Evolutionary conservation across 2,888 invertebrate species (phyloP), one percentile per base, ranked within the genome.

Genomic region (Formica aserva): DNA sequence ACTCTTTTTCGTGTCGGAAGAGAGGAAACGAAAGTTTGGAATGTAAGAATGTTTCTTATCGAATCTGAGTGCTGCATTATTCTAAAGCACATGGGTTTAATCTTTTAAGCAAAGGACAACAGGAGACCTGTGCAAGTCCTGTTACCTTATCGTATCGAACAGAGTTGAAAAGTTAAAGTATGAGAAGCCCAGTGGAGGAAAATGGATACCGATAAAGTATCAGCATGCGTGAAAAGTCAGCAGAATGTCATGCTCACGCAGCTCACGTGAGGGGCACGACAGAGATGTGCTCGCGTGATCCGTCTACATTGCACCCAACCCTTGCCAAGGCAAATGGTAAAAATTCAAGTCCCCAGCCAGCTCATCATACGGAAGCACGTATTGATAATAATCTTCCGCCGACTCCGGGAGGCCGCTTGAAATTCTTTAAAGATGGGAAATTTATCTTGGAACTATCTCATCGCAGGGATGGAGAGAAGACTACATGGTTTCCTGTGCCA

Each of bases 391-490:
- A 89, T 77, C 85, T 92, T 35, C 86, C 93, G 55, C 94, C 94
- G 32, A 94, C 95, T 88, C 96, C 96, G 94, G 97, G 97, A 91
- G 97, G 97, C 93, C 96, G 97, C 92, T 96, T 97, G 91, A 97
- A 97, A 95, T 97, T 97, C 95, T 97, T 97, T 95, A 97, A 97
- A 96, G 98, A 98, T 97, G 98, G 98, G 87, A 98, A 98, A 95
- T 98, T 98, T 95, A 98, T 98, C 92, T 95, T 98, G 96, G 98
- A 98, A 95, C 94, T 98, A 95, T 97, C 97, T 84, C 96, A 97
- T 91, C 96, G 97, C 60, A 96, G 97, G 90, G 97, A 97, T 92
- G 98, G 98, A 85, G 98, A 98, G 94, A 96, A 97, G 92, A 96
- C 97, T 77, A 97, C 98, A 76, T 98, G 98, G 98, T 97, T 98